Base-by-base conservation (phyloP, 2,797 vertebrate species). In the Heteromormyrus szaboi region DNA sequence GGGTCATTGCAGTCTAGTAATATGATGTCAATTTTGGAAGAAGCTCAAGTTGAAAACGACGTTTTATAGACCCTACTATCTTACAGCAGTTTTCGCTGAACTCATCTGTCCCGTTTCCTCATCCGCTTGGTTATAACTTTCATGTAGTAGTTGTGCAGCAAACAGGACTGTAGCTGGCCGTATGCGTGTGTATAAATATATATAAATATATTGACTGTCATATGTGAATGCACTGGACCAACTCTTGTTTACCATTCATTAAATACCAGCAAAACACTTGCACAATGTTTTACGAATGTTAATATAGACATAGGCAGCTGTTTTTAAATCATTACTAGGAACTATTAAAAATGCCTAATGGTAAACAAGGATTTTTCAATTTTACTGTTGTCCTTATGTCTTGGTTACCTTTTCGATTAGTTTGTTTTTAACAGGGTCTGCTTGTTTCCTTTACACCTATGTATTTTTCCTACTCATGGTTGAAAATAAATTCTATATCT, bases 391-490 rank as follows among this genome's bases (percentile, higher is more conserved):
- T 96, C 95, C 95, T 95, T 88, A 95, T 91, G 95, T 95, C 95
- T 96, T 95, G 95, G 94, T 96, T 96, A 95, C 95, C 94, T 95
- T 96, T 96, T 95, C 95, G 96, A 95, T 96, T 96, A 96, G 96
- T 96, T 93, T 97, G 96, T 97, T 97, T 97, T 96, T 97, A 97
- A 96, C 96, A 96, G 96, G 97, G 96, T 97, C 96, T 92, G 95
- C 94, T 96, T 96, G 96, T 94, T 94, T 96, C 96, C 96, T 96
- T 96, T 97, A 96, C 92, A 92, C 96, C 91, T 92, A 96, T 97
- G 96, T 97, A 96, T 97, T 96, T 91, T 97, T 97, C 96, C 96
- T 97, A 97, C 96, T 96, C 95, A 96, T 96, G 96, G 96, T 96
- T 95, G 94, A 96, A 95, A 97, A 97, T 97, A 97, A 97, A 97